Conservation (phyloP, 2,888 invertebrate genomes). For the Athripsodes cinereus region DNA sequence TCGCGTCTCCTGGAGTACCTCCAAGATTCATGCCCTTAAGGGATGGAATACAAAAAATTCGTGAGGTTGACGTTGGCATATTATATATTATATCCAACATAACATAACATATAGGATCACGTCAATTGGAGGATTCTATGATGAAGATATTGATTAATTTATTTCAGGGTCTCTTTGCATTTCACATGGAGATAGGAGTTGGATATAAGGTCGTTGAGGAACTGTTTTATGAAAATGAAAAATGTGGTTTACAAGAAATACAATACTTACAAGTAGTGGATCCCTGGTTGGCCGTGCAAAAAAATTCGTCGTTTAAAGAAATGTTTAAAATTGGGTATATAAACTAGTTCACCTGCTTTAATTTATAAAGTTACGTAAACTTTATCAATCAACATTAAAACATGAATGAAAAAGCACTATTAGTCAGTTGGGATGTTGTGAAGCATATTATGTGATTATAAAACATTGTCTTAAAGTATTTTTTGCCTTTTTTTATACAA, state of each 20-base stretch:
- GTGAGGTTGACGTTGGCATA: slow-evolving; percentile 38
- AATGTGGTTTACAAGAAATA: slow-evolving; percentile 64
- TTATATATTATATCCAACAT: too few species aligned
- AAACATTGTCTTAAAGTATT: too few species aligned
- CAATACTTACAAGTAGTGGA: slow-evolving; percentile 57
- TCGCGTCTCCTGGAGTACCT: slow-evolving; percentile 53
- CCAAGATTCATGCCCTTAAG: slow-evolving; percentile 55
- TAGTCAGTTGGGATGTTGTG: too few species aligned
- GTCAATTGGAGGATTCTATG: too few species aligned
- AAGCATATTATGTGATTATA: too few species aligned
- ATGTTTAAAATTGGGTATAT: slow-evolving; percentile 56
- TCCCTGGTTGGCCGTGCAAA: slow-evolving; percentile 58
- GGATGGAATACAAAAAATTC: slow-evolving; percentile 55
- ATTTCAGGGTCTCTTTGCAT: slow-evolving; percentile 55
- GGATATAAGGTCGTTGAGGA: slow-evolving; percentile 62
- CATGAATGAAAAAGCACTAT: too few species aligned
- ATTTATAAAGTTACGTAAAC: not conserved
- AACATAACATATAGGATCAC: too few species aligned
- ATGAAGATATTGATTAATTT: too few species aligned
- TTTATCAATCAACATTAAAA: too few species aligned
- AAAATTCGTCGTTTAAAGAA: slow-evolving; percentile 56
- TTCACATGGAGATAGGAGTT: slow-evolving; percentile 60
- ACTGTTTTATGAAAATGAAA: slow-evolving; percentile 62
- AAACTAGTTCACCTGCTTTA: not conserved
- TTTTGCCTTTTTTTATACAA: too few species aligned